phyloP scores from a whole-genome alignment of 2,888 invertebrate species.

The Papilio protenor region DNA sequence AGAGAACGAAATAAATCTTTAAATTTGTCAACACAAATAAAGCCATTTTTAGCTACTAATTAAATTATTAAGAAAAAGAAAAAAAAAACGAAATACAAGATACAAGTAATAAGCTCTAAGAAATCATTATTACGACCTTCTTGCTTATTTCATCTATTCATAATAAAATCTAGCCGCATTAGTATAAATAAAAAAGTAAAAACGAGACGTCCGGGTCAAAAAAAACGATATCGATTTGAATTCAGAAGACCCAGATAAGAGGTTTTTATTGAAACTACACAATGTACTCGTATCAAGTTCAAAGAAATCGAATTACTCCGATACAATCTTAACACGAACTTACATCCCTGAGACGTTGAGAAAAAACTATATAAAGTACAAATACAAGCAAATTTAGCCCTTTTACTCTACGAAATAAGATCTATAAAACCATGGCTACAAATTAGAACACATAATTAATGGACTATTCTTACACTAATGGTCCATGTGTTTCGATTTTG shows the following conservation, averaged over 20 bases:
- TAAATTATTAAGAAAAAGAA: not conserved
- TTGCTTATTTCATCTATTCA: not conserved
- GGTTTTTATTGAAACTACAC: constrained; percentile 29
- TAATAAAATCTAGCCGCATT: not conserved
- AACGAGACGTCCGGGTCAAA: constrained; percentile 25
- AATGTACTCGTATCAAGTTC: constrained; percentile 38
- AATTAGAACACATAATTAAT: constrained; percentile 37
- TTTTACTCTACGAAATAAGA: not conserved
- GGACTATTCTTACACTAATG: constrained; percentile 47
- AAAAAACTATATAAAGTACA: constrained; percentile 39
- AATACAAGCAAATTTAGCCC: constrained; percentile 5
- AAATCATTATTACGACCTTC: not conserved
- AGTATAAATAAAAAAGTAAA: constrained; percentile 13
- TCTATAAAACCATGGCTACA: not conserved
- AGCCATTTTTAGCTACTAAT: not conserved
- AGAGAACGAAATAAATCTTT: no score
- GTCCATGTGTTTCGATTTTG: constrained; percentile 50
- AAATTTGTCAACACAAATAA: no score
- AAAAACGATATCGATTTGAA: constrained; percentile 34
- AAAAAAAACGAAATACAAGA: not conserved
- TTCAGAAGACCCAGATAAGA: constrained; percentile 34
- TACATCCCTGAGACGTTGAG: constrained; percentile 34
- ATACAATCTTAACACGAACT: constrained; percentile 44
- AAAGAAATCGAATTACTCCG: constrained; percentile 45
- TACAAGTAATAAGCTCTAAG: not conserved